Evolutionary conservation across 2,797 vertebrate genomes (phyloP).

Genomic region (Botia kubotai): DNA sequence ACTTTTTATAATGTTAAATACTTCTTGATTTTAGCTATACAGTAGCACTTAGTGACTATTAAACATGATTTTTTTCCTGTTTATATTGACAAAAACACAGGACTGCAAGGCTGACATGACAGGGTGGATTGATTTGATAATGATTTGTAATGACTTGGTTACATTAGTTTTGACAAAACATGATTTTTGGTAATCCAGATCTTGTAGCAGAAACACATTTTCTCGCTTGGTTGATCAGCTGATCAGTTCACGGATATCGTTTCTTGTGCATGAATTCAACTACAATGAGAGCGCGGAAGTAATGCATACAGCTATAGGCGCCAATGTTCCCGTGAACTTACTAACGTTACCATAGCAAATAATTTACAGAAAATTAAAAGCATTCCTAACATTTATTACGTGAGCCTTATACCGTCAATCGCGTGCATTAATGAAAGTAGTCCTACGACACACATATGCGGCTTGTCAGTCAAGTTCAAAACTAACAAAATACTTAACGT

Average conservation of each 20-base stretch:
- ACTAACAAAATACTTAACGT: not conserved
- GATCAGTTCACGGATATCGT: no score
- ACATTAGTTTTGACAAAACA: not conserved
- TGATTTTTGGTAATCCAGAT: not conserved
- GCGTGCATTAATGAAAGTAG: not conserved
- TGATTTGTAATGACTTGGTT: not conserved
- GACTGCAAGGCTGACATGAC: slow-evolving; percentile 6
- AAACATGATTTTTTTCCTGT: not conserved
- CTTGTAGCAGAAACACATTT: not conserved
- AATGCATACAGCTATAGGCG: no score
- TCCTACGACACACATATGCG: not conserved
- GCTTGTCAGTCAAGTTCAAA: not conserved
- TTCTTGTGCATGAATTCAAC: no score
- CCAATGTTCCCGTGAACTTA: no score
- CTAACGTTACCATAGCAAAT: no score
- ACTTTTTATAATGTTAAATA: not conserved
- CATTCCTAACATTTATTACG: no score
- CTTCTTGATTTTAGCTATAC: not conserved
- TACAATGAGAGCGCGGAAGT: no score
- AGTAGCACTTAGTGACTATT: not conserved
- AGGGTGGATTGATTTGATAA: not conserved
- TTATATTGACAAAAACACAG: slow-evolving; percentile 1
- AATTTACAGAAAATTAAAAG: no score
- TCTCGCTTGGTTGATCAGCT: not conserved
- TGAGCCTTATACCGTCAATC: no score